A percentile compares a stretch with the other conserved stretches of the same genome.
Conservation (phyloP, 2,113 vertebrate genomes). For the Genyomyrus donnyi region DNA sequence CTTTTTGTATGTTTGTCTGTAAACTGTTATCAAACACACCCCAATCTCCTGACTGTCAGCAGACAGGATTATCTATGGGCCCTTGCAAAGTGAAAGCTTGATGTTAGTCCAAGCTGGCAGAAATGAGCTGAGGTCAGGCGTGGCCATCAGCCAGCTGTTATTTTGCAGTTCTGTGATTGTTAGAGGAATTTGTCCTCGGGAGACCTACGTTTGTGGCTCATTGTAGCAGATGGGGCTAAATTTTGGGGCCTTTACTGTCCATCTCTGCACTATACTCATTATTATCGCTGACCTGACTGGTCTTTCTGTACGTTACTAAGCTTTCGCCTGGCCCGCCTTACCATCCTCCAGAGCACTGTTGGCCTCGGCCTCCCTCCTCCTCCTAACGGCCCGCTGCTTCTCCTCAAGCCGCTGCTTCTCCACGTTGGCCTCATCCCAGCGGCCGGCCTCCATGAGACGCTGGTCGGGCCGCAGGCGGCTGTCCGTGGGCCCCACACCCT, state of each 20-base stretch:
- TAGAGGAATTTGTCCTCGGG: not conserved
- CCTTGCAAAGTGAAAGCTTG: not conserved
- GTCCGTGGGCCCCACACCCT: slow-evolving; percentile 73
- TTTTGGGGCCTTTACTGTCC: not conserved
- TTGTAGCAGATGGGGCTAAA: not conserved
- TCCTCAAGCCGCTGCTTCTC: slow-evolving; percentile 94
- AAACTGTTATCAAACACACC: slow-evolving; percentile 33
- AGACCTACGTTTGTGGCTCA: not conserved
- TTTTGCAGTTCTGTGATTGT: not conserved
- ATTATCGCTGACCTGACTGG: not conserved
- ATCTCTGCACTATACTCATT: not conserved
- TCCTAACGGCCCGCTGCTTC: slow-evolving; percentile 78
- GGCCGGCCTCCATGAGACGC: slow-evolving; percentile 87
- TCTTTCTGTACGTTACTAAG: not conserved
- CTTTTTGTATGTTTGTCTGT: not conserved
- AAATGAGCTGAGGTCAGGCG: not conserved
- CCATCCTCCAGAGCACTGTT: slow-evolving; percentile 74
- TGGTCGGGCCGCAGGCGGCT: slow-evolving; percentile 89
- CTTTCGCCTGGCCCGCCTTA: slow-evolving; percentile 37
- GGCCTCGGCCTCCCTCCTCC: slow-evolving; percentile 72
- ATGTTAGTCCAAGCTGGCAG: not conserved
- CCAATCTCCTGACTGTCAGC: slow-evolving; percentile 43
- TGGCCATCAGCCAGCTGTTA: not conserved
- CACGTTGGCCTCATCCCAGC: slow-evolving; percentile 88
- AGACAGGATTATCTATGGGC: not conserved